phyloP scores from a whole-genome alignment of 1,140 invertebrate genomes.

The Drosophila pseudoananassae region DNA sequence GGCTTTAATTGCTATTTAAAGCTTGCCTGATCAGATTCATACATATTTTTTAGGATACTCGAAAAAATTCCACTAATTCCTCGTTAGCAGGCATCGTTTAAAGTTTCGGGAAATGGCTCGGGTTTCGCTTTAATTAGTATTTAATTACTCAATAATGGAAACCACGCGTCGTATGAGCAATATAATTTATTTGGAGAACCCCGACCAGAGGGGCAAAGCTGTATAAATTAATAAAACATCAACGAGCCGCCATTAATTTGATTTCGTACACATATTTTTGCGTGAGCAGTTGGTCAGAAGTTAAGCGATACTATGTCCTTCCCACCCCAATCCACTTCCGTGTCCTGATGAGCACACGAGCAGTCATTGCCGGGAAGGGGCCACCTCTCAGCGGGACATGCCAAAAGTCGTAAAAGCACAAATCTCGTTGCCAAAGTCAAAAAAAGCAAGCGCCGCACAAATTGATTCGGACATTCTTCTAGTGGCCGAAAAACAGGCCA shows the following conservation, averaged over 20 bases:
- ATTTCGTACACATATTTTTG: slow-evolving; percentile 81
- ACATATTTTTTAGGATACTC: too few relatives aligned
- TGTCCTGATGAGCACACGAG: slow-evolving; percentile 43
- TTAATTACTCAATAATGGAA: slow-evolving; percentile 82
- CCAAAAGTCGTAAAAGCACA: slow-evolving; percentile 78
- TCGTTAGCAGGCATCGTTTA: slow-evolving; percentile 33
- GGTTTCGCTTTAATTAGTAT: slow-evolving; percentile 81
- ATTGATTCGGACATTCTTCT: slow-evolving; percentile 65
- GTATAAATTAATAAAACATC: slow-evolving; percentile 83
- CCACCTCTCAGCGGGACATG: slow-evolving; percentile 38
- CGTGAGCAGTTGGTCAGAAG: slow-evolving; percentile 59
- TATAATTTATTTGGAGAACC: slow-evolving; percentile 66
- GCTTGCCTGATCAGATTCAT: neutral
- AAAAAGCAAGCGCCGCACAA: slow-evolving; percentile 61
- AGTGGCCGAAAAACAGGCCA: slow-evolving; percentile 7
- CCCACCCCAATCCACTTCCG: neutral
- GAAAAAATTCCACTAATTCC: slow-evolving; percentile 18
- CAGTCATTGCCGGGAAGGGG: slow-evolving; percentile 3
- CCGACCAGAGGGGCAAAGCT: slow-evolving; percentile 19
- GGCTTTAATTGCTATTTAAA: slow-evolving; percentile 74
- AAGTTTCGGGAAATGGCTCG: slow-evolving; percentile 60
- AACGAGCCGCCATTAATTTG: slow-evolving; percentile 74
- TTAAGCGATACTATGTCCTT: slow-evolving; percentile 55
- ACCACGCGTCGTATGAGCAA: slow-evolving; percentile 72
- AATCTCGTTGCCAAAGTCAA: slow-evolving; percentile 69